These are phyloP conservation scores for Chitala chitala DNA, from an alignment of 2,113 vertebrate genomes.

Conservation along the genomic window DNA sequence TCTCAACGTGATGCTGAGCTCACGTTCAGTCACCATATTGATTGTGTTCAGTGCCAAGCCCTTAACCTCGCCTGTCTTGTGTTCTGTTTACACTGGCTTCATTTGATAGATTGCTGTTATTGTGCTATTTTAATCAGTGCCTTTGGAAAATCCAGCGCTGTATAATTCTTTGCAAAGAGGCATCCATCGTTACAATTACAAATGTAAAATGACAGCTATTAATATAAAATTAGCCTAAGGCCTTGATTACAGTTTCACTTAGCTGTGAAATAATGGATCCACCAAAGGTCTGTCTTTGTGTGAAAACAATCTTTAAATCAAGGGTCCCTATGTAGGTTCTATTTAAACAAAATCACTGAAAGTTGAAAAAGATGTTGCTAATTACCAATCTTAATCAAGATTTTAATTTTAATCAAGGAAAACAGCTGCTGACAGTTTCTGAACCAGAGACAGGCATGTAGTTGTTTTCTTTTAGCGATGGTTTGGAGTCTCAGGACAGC, in stretches of 20 bases:
- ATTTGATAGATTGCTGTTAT: not conserved
- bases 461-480: constrained; percentile 1
- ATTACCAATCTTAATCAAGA: constrained; percentile 22
- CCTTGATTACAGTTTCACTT: constrained; percentile 21
- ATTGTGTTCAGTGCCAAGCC: not conserved
- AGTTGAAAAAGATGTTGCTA: constrained; percentile 19
- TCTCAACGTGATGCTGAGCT: no score
- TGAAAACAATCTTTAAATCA: constrained; percentile 1
- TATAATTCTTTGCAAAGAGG: not conserved
- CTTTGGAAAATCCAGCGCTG: constrained; percentile 4
- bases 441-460: not conserved
- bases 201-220: constrained; percentile 11
- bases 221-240: constrained; percentile 22
- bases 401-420: no score
- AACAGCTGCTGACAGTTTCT: not conserved
- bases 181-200: constrained; percentile 15
- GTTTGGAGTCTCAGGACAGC: not conserved
- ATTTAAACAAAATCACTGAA: no score
- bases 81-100: not conserved
- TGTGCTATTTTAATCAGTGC: constrained; percentile 13
- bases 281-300: constrained; percentile 8
- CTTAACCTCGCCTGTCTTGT: no score
- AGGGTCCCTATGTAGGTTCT: no score
- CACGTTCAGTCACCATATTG: not conserved
- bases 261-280: constrained; percentile 15